Conservation (phyloP, 2,797 vertebrate genomes). For the Lepus townsendii region DNA sequence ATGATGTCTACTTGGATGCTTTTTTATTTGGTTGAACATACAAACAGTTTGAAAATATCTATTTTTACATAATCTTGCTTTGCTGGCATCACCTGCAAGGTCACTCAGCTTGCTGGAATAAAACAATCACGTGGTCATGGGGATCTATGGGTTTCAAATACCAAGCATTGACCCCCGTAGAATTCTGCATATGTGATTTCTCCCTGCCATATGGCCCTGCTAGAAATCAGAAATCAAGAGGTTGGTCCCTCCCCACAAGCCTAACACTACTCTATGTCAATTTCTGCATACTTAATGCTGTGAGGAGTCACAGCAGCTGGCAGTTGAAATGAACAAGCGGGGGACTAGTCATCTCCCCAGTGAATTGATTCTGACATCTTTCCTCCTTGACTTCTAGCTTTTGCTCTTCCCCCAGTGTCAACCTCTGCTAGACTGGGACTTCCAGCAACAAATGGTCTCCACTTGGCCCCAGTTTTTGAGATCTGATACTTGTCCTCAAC, state of each 20-base stretch:
- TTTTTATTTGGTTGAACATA: neutral
- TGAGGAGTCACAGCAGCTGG: neutral
- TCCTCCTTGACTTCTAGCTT: constrained; percentile 10
- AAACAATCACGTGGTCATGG: no score
- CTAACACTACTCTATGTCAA: neutral
- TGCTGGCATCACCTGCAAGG: neutral
- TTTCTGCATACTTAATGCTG: neutral
- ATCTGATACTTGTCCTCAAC: neutral
- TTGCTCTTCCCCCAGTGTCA: neutral
- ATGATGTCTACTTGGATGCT: neutral
- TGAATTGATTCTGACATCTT: neutral
- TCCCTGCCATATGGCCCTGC: neutral
- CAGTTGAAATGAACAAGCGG: neutral
- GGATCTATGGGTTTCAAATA: neutral
- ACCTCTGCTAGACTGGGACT: neutral
- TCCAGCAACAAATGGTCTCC: neutral
- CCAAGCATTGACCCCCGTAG: neutral
- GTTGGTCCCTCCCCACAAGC: neutral
- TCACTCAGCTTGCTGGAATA: no score
- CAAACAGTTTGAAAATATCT: constrained; percentile 9
- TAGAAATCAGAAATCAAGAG: constrained; percentile 14
- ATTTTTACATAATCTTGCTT: neutral
- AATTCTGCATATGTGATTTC: neutral
- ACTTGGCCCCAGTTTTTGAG: constrained; percentile 41
- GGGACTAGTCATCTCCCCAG: neutral